Conservation (phyloP, 2,113 vertebrate genomes). For the Eleginops maclovinus region DNA sequence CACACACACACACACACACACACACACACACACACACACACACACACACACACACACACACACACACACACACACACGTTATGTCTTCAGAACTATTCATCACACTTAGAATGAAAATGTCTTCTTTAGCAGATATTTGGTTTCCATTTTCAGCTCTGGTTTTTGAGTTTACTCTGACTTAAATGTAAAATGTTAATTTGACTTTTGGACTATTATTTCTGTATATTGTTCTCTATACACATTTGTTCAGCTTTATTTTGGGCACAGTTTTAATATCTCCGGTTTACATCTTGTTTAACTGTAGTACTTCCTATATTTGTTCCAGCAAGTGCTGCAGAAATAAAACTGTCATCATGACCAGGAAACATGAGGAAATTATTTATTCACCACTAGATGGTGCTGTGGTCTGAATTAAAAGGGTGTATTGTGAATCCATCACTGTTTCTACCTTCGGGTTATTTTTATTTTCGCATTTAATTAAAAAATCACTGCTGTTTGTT, state of each 20-base stretch:
- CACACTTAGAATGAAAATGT: not conserved
- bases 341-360: not conserved
- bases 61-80: not conserved
- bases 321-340: not conserved
- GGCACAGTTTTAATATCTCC: not conserved
- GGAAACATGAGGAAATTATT: not conserved
- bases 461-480: not conserved
- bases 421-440: too few relatives aligned
- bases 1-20: not conserved
- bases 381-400: slow-evolving; percentile 60
- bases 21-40: not conserved
- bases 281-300: not conserved
- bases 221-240: not conserved
- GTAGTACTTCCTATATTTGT: not conserved
- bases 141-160: not conserved
- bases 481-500: not conserved
- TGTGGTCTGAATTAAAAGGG: slow-evolving; percentile 19
- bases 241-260: not conserved
- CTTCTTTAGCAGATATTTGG: too few relatives aligned
- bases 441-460: not conserved
- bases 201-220: not conserved
- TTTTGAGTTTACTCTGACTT: too few relatives aligned
- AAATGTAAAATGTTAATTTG: too few relatives aligned
- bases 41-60: not conserved
- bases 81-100: not conserved